Evolutionary conservation across 2,888 invertebrate genomes (phyloP).

Genomic region (Drosophila tanythrix): DNA sequence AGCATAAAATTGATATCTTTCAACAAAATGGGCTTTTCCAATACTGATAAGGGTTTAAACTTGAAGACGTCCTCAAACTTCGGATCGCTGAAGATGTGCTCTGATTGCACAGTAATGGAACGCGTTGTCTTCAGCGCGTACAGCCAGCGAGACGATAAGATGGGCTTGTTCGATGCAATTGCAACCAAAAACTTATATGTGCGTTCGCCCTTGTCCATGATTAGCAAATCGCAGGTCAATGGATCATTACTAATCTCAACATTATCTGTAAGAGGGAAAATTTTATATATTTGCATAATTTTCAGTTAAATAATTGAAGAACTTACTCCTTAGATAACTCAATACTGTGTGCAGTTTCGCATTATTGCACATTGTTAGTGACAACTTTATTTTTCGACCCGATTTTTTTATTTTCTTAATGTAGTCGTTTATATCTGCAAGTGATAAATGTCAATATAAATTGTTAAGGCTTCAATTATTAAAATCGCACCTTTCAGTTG

Average conservation of each 20-base stretch:
- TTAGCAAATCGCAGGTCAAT: slow-evolving; percentile 48
- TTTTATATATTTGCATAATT: not conserved
- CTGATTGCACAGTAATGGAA: slow-evolving; percentile 28
- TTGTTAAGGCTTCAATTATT: not conserved
- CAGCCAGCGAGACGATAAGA: slow-evolving; percentile 51
- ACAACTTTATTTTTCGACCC: slow-evolving; percentile 47
- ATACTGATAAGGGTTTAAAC: slow-evolving; percentile 50
- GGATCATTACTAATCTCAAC: slow-evolving; percentile 53
- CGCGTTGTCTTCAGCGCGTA: slow-evolving; percentile 30
- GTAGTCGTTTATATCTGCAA: slow-evolving; percentile 54
- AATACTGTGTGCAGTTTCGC: slow-evolving; percentile 13
- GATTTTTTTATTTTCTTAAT: slow-evolving; percentile 35
- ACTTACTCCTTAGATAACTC: slow-evolving; percentile 36
- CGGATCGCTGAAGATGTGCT: slow-evolving; percentile 58
- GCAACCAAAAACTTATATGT: slow-evolving; percentile 63
- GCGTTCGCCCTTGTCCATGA: slow-evolving; percentile 72
- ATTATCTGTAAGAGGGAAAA: slow-evolving; percentile 23
- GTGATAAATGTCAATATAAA: not conserved
- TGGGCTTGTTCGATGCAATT: slow-evolving; percentile 56
- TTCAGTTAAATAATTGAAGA: not conserved
- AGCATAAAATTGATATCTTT: slow-evolving; percentile 50
- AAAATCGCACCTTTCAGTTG: slow-evolving; percentile 11
- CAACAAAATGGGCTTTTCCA: slow-evolving; percentile 33
- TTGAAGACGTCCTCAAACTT: slow-evolving; percentile 37
- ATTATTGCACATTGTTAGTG: slow-evolving; percentile 59